phyloP scores from a whole-genome alignment of 2,888 invertebrate genomes.

The Galerucella nymphaeae region DNA sequence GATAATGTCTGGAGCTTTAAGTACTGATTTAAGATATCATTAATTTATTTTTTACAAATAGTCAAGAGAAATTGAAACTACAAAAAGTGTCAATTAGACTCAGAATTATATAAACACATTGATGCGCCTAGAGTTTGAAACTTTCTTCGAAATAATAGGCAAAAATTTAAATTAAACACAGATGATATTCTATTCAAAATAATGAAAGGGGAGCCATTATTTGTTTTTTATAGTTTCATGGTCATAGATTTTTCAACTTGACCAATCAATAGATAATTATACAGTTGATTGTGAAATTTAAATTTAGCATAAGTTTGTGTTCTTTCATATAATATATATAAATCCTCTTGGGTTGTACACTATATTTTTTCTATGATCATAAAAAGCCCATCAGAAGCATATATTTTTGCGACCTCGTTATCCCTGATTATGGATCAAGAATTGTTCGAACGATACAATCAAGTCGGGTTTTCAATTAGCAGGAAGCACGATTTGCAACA shows the following conservation, averaged over 20 bases:
- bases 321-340: neutral
- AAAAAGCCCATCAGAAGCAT: too few species aligned
- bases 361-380: too few species aligned
- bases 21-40: too few species aligned
- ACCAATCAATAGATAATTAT: neutral
- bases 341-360: too few species aligned
- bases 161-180: conserved; percentile 7
- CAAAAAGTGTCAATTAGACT: neutral
- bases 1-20: too few species aligned
- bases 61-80: neutral
- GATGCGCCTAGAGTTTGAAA: neutral
- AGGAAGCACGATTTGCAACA: conserved; percentile 31
- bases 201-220: conserved; percentile 1
- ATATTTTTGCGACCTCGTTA: too few species aligned
- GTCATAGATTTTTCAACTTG: conserved; percentile 1
- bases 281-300: neutral
- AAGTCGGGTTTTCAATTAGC: conserved; percentile 24
- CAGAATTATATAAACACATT: neutral
- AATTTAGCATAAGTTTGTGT: neutral
- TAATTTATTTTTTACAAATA: neutral
- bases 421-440: too few species aligned
- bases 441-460: conserved; percentile 1
- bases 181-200: conserved; percentile 8
- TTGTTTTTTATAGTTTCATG: conserved; percentile 8
- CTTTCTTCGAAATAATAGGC: conserved; percentile 7